Base-by-base conservation (phyloP, 2,113 vertebrate species). In the Myotis lucifugus region DNA sequence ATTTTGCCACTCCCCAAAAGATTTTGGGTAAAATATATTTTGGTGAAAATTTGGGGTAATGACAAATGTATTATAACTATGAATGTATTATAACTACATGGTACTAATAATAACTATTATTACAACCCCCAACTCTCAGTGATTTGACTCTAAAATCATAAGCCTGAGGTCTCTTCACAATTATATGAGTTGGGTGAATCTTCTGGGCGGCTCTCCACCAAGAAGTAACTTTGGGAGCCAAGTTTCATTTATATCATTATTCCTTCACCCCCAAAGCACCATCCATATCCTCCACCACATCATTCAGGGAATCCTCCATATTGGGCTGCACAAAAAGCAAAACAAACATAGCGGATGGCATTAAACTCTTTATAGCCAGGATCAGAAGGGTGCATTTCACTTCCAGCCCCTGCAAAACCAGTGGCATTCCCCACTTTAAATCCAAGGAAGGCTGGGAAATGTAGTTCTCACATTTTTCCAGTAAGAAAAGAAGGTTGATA, bases 261-360 rank as follows among this genome's bases (percentile, higher is more conserved):
- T 34, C 0, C 12, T 50, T 37, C 18, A 4, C 0, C 78, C 13
- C 34, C 54, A 2, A 5, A 14, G 15, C 1, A 64, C 5, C 2
- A 2, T 21, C 9, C 23, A 59, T 50, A 76, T 46, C 48, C 93
- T 95, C 18, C 15, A 82, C 0, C 6, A 70, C 14, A 37, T 34
- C 50, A 1, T 77, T 37, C 61, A 83, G 67, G 7, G 11, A 67
- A 79, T 5, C 3, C 8, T 94, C 66, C 93, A 23, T 15, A 85
- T 52, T 61, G 10, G 96, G 27, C 40, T 73, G 3, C 13, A 48
- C 25, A 10, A 8, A 96, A 94, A 91, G 3, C 4, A 29, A 78
- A n/a, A 8, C 9, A 29, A 79, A 15, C 18, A 66, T 37, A 15
- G 8, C 70, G 4, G 8, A 29, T 25, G 6, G 12, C 29, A 70